phyloP scores from a whole-genome alignment of 2,113 vertebrate genomes.

The Zapus hudsonius region DNA sequence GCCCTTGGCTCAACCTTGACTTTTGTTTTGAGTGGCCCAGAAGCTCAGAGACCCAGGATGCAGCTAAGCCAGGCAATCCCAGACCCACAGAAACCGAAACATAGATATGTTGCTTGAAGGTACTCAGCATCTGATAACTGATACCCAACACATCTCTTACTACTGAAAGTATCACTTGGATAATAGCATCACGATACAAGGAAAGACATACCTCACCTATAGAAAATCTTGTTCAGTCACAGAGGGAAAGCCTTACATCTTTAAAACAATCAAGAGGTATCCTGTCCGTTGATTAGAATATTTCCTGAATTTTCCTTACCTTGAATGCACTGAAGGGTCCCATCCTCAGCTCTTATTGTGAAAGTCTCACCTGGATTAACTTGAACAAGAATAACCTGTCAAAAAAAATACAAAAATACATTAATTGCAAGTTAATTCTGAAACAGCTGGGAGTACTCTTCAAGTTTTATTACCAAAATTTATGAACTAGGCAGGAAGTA shows the following conservation, averaged over 20 bases:
- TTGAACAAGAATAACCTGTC: conserved; percentile 97
- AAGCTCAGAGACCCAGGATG: background rate
- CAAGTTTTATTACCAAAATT: background rate
- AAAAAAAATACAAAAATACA: conserved; percentile 76
- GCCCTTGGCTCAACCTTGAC: background rate
- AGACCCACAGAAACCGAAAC: background rate
- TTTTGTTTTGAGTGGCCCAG: background rate
- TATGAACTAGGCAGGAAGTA: background rate
- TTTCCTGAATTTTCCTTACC: conserved; percentile 85
- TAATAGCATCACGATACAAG: background rate
- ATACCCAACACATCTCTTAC: background rate
- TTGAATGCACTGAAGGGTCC: conserved; percentile 97
- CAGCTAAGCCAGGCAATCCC: background rate
- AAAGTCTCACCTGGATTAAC: conserved; percentile 99
- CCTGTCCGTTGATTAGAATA: background rate
- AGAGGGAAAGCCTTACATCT: background rate
- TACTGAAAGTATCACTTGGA: background rate
- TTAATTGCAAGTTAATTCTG: conserved; percentile 43
- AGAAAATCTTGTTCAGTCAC: background rate
- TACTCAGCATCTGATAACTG: background rate
- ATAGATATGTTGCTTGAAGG: background rate
- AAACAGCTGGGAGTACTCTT: background rate
- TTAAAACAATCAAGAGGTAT: conserved; percentile 35
- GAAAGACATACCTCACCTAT: background rate
- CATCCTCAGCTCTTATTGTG: conserved; percentile 97